Base-by-base conservation (phyloP, 2,888 invertebrate genomes). In the Cantharis lateralis region DNA sequence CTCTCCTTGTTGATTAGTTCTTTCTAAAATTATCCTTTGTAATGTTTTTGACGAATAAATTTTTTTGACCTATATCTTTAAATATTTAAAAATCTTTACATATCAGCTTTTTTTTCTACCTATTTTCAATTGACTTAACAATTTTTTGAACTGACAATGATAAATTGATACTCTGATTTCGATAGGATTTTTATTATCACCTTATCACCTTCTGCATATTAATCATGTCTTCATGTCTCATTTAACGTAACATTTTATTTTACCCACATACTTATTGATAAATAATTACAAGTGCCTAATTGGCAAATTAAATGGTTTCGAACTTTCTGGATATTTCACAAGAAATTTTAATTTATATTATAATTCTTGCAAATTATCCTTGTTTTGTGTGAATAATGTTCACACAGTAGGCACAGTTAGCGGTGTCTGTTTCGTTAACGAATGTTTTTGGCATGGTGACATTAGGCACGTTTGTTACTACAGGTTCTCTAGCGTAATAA, bases 321-420 rank as follows among this genome's bases (percentile, higher is more conserved):
- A 48, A 48, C n/a, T n/a, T 48, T n/a, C 7, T 48, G 48, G 48
- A 48, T 48, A 48, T 48, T 48, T 48, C 48, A 48, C n/a, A 48
- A 48, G 48, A 48, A n/a, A 66, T 66, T 20, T 66, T 66, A 18
- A 20, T 66, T 66, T 66, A 66, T 20, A 66, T 20, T 18, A 66
- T 66, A 66, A 66, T 66, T 66, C 24, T 18, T 66, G 64, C 64
- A 66, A 9, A 20, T 20, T 20, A 66, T 66, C 64, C 64, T 66
- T 66, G 64, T 66, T 66, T 66, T n/a, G 64, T n/a, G 64, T 66
- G 64, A 66, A 66, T 66, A 66, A 66, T 66, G 64, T 66, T 66
- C 18, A 20, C 64, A 66, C 64, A 66, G 64, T 18, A 66, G 64
- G 64, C 64, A 24, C 64, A 66, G 64, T 66, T 66, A 66, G 24